Base-by-base conservation (phyloP, 2,888 invertebrate genomes). In the Habrosyne pyritoides region DNA sequence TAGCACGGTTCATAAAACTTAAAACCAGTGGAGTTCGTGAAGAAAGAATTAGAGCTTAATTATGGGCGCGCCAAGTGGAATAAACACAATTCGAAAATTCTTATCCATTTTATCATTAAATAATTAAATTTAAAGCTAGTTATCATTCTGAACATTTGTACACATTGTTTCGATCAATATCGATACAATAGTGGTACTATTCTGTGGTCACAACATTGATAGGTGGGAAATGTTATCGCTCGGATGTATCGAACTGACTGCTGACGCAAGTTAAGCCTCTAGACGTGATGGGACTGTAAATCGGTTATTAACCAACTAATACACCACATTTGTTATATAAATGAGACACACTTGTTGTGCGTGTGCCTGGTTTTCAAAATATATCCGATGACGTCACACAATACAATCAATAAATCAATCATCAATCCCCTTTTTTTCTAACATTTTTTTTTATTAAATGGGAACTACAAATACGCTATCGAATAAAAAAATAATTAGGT, bases 281-380 rank as follows among this genome's bases (percentile, higher is more conserved):
- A 54, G 55, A 74, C 82, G 83, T 79, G 82, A 59, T 53, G 55
- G 10, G 79, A 71, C 66, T 83, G 42, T 18, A n/a, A 42, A 42
- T 18, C 1, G 42, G 6, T 18, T 55, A 21, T 61, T 61, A 2
- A 1, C 18, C 6, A 62, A 33, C 49, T 54, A 59, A 55, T 55
- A 56, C 51, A 60, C 36, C 64, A 62, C 36, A 24, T 59, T 53
- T 56, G 59, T 51, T 56, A 57, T 53, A 53, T 49, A 60, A 59
- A 50, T 57, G 59, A n/a, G 1, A n/a, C 33, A n/a, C n/a, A n/a
- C 12, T 33, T n/a, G n/a, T n/a, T n/a, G n/a, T n/a, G n/a, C n/a
- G n/a, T n/a, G n/a, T n/a, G n/a, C n/a, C n/a, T n/a, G n/a, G n/a
- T n/a, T n/a, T n/a, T n/a, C n/a, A n/a, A n/a, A n/a, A n/a, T n/a